Evolutionary conservation across 2,113 vertebrate genomes (phyloP).

Genomic region (Glareola pratincola): DNA sequence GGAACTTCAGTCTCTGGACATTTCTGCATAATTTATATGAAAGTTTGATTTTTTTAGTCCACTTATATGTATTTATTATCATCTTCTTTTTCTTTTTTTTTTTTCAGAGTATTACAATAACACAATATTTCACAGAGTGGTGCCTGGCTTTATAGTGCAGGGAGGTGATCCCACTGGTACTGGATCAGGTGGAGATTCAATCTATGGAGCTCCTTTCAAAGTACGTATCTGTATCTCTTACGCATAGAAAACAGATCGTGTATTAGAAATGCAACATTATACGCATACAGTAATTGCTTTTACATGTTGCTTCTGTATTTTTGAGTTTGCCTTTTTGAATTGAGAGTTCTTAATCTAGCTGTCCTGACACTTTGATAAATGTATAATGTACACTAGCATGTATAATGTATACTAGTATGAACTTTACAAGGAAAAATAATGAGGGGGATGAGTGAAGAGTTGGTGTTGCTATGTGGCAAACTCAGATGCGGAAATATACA

Average conservation of each 20-base stretch:
- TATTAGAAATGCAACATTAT: neutral
- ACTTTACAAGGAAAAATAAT: neutral
- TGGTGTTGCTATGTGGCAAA: neutral
- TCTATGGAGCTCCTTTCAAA: slow-evolving; percentile 91
- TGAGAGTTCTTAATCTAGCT: neutral
- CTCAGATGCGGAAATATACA: neutral
- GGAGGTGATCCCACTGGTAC: slow-evolving; percentile 94
- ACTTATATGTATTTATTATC: neutral
- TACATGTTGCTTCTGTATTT: neutral
- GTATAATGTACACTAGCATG: neutral
- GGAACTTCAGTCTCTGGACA: neutral
- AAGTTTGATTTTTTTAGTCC: neutral
- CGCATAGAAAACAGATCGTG: neutral
- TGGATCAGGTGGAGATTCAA: slow-evolving; percentile 90
- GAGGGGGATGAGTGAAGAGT: neutral
- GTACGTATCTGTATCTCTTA: slow-evolving; percentile 57
- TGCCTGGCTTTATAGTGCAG: slow-evolving; percentile 93
- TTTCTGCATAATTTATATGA: neutral
- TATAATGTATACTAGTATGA: neutral
- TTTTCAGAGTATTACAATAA: slow-evolving; percentile 91
- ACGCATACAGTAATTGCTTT: neutral
- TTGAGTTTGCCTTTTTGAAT: neutral
- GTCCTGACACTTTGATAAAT: neutral
- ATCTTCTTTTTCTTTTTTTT: neutral
- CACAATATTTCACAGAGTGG: slow-evolving; percentile 93